Percentiles rank a stretch among this genome's conserved stretches.
Conservation (phyloP, 2,888 invertebrate species). For the Eudasyphora cyanicolor region DNA sequence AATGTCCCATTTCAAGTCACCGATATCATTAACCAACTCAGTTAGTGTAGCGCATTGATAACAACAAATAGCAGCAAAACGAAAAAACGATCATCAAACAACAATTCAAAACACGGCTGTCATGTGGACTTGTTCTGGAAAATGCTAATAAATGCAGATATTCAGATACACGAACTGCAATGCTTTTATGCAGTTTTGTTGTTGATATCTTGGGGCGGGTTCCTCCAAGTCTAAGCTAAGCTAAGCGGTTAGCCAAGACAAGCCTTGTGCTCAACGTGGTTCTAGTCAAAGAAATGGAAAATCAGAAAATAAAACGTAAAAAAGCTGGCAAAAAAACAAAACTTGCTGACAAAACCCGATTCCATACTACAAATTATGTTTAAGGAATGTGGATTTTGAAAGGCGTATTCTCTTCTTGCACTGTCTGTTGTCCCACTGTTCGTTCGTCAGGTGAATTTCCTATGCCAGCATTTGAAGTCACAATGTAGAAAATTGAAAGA, state of each 20-base stretch:
- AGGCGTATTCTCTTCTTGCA: conserved; percentile 38
- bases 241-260: too few relatives aligned
- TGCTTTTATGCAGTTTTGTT: neutral
- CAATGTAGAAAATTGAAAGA: too few relatives aligned
- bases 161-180: conserved; percentile 10
- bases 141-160: conserved; percentile 31
- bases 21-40: too few relatives aligned
- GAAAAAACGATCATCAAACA: neutral
- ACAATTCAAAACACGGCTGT: conserved; percentile 4
- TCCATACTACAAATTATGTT: conserved; percentile 45
- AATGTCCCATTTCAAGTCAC: too few relatives aligned
- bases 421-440: too few relatives aligned
- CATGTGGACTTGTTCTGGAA: conserved; percentile 16
- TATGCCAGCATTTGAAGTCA: too few relatives aligned
- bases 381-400: conserved; percentile 63
- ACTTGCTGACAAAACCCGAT: conserved; percentile 44
- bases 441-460: too few relatives aligned
- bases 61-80: too few relatives aligned
- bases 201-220: neutral
- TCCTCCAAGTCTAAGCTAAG: too few relatives aligned
- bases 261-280: neutral
- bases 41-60: too few relatives aligned
- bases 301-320: neutral
- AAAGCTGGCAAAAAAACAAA: conserved; percentile 7
- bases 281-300: conserved; percentile 5